Evolutionary conservation across 2,113 vertebrate species (phyloP), one percentile per base, ranked within the genome.

Genomic region (Aythya baeri): DNA sequence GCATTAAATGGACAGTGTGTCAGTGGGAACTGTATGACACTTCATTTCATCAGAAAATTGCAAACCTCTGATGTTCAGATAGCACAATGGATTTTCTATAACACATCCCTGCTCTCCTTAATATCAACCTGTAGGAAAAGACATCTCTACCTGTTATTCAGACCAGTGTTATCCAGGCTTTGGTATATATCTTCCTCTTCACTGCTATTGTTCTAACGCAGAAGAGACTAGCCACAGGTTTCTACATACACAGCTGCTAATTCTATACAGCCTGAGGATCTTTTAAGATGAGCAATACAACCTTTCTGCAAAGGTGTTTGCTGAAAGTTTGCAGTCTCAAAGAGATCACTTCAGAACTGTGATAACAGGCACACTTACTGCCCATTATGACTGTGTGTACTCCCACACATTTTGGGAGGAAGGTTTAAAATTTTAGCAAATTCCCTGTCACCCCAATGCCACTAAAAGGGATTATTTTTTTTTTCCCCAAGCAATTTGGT

Each of bases 11-110:
- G 95, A 88, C 88, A 92, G 74, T 49, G 76, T 86, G 83, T 93
- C n/a, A 84, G 85, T 94, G 77, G 88, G 93, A 97, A 91, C 66
- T 59, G 17, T 13, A 78, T 55, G 57, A 96, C 29, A 90, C 38
- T 93, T 85, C 75, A 62, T 96, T 96, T 97, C 76, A 54, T 89
- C 76, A 86, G 81, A 88, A 93, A 93, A 96, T 95, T 88, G 96
- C 81, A 96, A 96, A 94, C 38, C 46, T 87, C 80, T 65, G 76
- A 80, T 91, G 67, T 78, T 87, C 82, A 83, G 83, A 82, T 87
- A 95, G 80, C 57, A 80, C 76, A 80, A 78, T 82, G 38, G 62
- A 78, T 92, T 94, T 94, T 68, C 88, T 76, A 63, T 3, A 86
- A 68, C 15, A 26, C 22, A 49, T 68, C 82, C 59, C 70, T 83